These are phyloP conservation scores for Sepiola atlantica DNA, from an alignment of 2,888 invertebrate genomes.

Conservation along the genomic window DNA sequence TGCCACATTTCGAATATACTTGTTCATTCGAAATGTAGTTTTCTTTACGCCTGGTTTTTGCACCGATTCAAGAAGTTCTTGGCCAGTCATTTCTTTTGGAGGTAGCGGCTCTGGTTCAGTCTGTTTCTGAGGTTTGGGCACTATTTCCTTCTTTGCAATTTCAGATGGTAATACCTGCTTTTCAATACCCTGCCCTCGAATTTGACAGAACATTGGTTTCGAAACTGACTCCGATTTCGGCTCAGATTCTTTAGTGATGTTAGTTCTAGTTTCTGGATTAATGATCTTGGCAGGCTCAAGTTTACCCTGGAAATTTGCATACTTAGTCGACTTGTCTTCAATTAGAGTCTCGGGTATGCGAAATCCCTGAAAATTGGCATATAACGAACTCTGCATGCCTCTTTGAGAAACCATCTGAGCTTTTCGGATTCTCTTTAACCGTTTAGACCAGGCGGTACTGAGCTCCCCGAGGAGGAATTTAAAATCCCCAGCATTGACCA, in stretches of 20 bases:
- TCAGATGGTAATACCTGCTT: neutral
- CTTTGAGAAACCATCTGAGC: conserved; percentile 36
- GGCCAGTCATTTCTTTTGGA: neutral
- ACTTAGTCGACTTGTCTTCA: neutral
- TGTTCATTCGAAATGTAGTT: neutral
- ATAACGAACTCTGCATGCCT: conserved; percentile 15
- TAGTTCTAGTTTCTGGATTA: neutral
- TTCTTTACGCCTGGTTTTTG: neutral
- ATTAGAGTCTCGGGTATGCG: neutral
- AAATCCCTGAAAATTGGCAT: conserved; percentile 41
- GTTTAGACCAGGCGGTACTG: conserved; percentile 39
- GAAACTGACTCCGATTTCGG: neutral
- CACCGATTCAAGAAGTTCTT: neutral
- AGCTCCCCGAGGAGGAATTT: neutral
- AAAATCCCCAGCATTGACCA: conserved; percentile 43
- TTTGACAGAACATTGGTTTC: neutral
- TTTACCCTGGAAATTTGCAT: neutral
- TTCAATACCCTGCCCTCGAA: neutral
- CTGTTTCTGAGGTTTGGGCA: neutral
- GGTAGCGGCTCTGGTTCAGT: neutral
- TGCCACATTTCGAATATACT: neutral
- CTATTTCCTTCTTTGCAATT: neutral
- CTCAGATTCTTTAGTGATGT: neutral
- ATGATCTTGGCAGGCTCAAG: neutral
- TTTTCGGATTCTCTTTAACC: neutral